Evolutionary conservation across 2,113 vertebrate species (phyloP), one percentile per base, ranked within the genome.

Genomic region (Halichoeres trimaculatus): DNA sequence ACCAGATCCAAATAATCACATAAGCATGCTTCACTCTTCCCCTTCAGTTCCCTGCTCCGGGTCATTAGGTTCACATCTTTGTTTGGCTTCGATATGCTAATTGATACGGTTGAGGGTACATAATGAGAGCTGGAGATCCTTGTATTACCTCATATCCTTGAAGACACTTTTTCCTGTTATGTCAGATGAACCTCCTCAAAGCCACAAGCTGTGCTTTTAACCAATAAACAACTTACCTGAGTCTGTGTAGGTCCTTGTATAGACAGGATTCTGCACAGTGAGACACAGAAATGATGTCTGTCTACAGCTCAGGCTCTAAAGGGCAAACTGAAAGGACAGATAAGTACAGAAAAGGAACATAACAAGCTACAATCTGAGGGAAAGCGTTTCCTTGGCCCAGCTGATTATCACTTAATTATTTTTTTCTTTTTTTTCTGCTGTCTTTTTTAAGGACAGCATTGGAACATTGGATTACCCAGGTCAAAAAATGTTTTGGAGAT

Each of bases 31-130:
- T 17, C 22, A n/a, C 30, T 30, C 34, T 11, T 50, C 57, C 30
- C 38, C 55, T 35, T 5, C 54, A 36, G 55, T 36, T 58, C 65
- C 47, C 4, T 10, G 58, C 40, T 10, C 66, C 2, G 61, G 56
- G 35, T 70, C 85, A 87, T 88, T 89, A 65, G 60, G 52, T 74
- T n/a, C 22, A 1, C 10, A 0, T 7, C 26, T 47, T 26, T 84
- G 81, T 77, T 85, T 77, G 52, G 38, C 48, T 70, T 76, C 4
- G 61, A 74, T 63, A 63, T 73, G 80, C 70, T 69, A 63, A 72
- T 60, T 13, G 48, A 48, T n/a, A 61, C 45, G 23, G 59, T 74
- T 74, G 34, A 70, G 60, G 38, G 48, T 9, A 9, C 22, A 17
- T 14, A 30, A 77, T 69, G 60, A 76, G 76, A 70, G 63, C 24